phyloP scores from a whole-genome alignment of 2,113 vertebrate species.

The Sander vitreus region DNA sequence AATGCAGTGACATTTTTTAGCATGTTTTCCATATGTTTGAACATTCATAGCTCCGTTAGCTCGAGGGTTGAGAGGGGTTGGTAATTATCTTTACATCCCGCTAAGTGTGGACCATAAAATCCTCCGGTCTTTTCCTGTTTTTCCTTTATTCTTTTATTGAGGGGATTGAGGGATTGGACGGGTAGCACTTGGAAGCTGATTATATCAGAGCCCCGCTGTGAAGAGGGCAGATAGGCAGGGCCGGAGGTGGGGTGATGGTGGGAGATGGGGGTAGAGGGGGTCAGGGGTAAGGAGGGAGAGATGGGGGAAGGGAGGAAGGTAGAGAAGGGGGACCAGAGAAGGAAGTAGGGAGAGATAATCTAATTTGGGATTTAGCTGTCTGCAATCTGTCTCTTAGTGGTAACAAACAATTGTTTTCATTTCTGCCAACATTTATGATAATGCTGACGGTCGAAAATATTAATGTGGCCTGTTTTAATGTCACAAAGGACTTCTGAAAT shows the following conservation, averaged over 20 bases:
- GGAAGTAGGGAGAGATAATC: conserved; percentile 53
- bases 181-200: conserved; percentile 76
- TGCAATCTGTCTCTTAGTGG: conserved; percentile 57
- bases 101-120: conserved; percentile 69
- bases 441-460: neutral
- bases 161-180: conserved; percentile 69
- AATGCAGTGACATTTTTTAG: conserved; percentile 12
- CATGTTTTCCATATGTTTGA: conserved; percentile 36
- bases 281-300: conserved; percentile 42
- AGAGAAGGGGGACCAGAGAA: conserved; percentile 45
- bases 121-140: conserved; percentile 68
- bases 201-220: conserved; percentile 74
- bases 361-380: conserved; percentile 71
- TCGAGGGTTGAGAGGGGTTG: conserved; percentile 38
- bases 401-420: conserved; percentile 10
- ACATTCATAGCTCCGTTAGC: conserved; percentile 28
- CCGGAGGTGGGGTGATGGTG: conserved; percentile 51
- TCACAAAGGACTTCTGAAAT: neutral
- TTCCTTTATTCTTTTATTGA: conserved; percentile 72
- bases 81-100: conserved; percentile 72
- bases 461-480: neutral
- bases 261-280: conserved; percentile 42
- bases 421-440: conserved; percentile 16
- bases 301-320: conserved; percentile 45
- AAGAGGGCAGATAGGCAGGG: conserved; percentile 58